These are phyloP conservation scores for Lobophora halterata DNA, from an alignment of 2,888 invertebrate genomes.

Conservation along the genomic window DNA sequence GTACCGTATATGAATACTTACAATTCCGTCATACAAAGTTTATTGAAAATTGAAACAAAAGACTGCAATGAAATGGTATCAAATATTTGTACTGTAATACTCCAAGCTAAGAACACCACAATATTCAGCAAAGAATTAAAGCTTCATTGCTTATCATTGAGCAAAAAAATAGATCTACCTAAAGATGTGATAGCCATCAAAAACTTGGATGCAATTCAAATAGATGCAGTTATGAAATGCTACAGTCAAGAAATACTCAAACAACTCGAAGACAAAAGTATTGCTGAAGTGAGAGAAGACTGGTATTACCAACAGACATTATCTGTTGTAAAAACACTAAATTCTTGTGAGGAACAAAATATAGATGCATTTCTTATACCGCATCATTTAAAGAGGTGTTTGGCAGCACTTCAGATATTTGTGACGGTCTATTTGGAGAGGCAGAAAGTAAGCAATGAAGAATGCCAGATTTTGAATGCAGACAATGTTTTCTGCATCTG, in stretches of 20 bases:
- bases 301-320: constrained; percentile 54
- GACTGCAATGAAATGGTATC: constrained; percentile 38
- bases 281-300: constrained; percentile 40
- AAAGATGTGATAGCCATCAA: constrained; percentile 46
- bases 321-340: constrained; percentile 45
- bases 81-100: constrained; percentile 51
- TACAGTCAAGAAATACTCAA: constrained; percentile 48
- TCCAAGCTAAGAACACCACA: constrained; percentile 40
- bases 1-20: constrained; percentile 44
- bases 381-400: constrained; percentile 52
- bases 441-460: constrained; percentile 21
- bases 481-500: constrained; percentile 36
- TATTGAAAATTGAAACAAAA: constrained; percentile 40
- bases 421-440: constrained; percentile 40
- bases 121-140: constrained; percentile 53
- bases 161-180: constrained; percentile 45
- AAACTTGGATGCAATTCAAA: constrained; percentile 50
- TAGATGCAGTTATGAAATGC: constrained; percentile 47
- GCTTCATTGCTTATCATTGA: constrained; percentile 52
- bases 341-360: constrained; percentile 45
- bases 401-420: constrained; percentile 49
- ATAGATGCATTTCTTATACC: constrained; percentile 48
- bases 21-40: constrained; percentile 41
- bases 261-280: constrained; percentile 34
- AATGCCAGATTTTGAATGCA: constrained; percentile 32